phyloP scores from a whole-genome alignment of 2,797 vertebrate species.

The Sebastes vulpes region DNA sequence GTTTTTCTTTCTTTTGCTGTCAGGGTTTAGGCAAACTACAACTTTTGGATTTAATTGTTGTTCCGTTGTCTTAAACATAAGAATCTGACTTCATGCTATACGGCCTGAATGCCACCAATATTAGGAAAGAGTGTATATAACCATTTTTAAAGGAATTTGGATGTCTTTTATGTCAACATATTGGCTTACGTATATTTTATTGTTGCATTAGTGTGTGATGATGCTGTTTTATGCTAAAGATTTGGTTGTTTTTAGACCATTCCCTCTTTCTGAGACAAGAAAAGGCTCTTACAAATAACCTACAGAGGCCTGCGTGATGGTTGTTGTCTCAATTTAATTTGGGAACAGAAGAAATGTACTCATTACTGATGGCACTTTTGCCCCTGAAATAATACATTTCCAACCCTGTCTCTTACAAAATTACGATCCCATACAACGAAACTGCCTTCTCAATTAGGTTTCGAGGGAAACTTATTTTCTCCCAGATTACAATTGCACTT shows the following conservation, averaged over 20 bases:
- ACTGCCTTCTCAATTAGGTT: too few species aligned
- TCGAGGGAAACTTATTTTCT: too few species aligned
- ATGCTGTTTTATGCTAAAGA: background rate
- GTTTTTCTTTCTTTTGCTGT: constrained; percentile 60
- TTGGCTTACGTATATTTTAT: background rate
- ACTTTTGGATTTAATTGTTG: constrained; percentile 84
- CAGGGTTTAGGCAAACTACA: constrained; percentile 68
- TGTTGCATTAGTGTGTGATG: background rate
- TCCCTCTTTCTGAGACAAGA: background rate
- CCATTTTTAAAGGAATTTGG: background rate
- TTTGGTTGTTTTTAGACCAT: background rate
- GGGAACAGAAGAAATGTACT: background rate
- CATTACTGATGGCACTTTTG: background rate
- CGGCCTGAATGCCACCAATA: background rate
- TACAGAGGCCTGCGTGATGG: background rate
- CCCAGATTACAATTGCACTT: too few species aligned
- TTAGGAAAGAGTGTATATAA: background rate
- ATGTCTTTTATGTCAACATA: background rate
- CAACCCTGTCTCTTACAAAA: too few species aligned
- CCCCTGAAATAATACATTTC: background rate
- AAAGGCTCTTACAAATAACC: background rate
- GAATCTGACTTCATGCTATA: constrained; percentile 34
- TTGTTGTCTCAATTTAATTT: background rate
- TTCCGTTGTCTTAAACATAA: constrained; percentile 66
- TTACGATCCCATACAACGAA: too few species aligned